A percentile compares a stretch with the other conserved stretches of the same genome.
Evolutionary conservation across 1,140 invertebrate genomes (phyloP).

Genomic region (Magallana angulata): DNA sequence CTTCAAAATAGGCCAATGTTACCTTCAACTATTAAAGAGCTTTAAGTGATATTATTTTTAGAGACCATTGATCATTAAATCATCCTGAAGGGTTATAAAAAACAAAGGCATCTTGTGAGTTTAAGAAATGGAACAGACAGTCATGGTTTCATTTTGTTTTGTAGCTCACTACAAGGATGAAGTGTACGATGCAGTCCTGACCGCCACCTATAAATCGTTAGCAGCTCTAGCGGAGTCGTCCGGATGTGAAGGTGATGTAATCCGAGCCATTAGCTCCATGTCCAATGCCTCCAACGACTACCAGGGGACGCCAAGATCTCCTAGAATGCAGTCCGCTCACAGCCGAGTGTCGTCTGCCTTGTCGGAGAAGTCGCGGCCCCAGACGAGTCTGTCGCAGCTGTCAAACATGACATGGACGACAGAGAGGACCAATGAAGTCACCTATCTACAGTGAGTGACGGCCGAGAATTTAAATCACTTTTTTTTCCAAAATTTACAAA

Average conservation of each 20-base stretch:
- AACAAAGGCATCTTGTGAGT: too few species aligned
- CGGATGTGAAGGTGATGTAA: constrained; percentile 75
- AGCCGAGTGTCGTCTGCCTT: constrained; percentile 45
- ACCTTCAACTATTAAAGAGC: too few species aligned
- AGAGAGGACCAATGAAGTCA: constrained; percentile 69
- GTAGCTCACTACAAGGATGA: constrained; percentile 73
- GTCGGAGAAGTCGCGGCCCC: constrained; percentile 58
- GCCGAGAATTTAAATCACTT: too few species aligned
- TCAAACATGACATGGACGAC: constrained; percentile 76
- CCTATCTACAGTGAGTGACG: constrained; percentile 73
- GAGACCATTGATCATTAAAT: too few species aligned
- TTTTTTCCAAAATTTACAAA: not conserved
- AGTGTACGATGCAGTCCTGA: constrained; percentile 74
- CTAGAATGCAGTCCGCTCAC: constrained; percentile 45
- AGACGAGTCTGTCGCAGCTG: constrained; percentile 71
- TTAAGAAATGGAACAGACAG: too few species aligned
- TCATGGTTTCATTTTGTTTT: constrained; percentile 30
- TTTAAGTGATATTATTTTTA: too few species aligned
- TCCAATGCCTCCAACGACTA: constrained; percentile 62
- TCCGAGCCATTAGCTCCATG: constrained; percentile 68
- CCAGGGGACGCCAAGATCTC: constrained; percentile 52
- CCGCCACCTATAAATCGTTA: constrained; percentile 70
- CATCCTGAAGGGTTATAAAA: too few species aligned
- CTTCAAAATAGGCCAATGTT: too few species aligned
- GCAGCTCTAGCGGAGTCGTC: constrained; percentile 74